Evolutionary conservation across 2,797 vertebrate species (phyloP), one percentile per base, ranked within the genome.

Genomic region (Peromyscus nudipes): DNA sequence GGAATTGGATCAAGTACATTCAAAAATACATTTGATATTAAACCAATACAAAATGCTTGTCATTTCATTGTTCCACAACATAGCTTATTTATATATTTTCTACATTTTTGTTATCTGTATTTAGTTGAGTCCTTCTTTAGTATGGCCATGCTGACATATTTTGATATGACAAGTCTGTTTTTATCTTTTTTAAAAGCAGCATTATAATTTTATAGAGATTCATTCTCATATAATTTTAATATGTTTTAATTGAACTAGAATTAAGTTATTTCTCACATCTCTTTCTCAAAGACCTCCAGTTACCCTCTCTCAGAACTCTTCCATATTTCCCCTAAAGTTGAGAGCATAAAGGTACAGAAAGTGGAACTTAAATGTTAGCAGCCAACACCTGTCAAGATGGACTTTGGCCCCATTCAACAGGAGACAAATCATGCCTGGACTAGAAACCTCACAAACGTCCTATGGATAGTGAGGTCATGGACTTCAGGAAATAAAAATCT

Each of bases 1-100:
- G 4, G 6, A 96, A 84, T 96, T 34, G 60, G 7, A 94, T 95
- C 46, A 90, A 92, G 34, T 64, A 71, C 17, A 85, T 16, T 91
- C 7, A 46, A 83, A 34, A 82, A 81, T 11, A 13, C 7, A 0
- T 85, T 83, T 96, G 65, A 91, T 91, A 7, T 73, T 89, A 89
- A 46, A 34, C 52, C 94, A 75, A 65, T 40, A 69, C 23, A 95
- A 84, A 92, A 52, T 91, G n/a, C 93, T 65, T 88, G 16, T 29
- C 43, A 81, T 60, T 87, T 89, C 3, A 67, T 89, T 69, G 1
- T 64, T 43, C 19, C 3, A 77, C 0, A 57, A 82, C 62, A 43
- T 64, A 57, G 7, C 14, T 85, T 62, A 37, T 37, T 52, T 43
- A 75, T 95, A 21, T 94, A 1, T n/a, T 29, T 37, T 29, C 9